A percentile compares a stretch with the other conserved stretches of the same genome.
Evolutionary conservation across 2,113 vertebrate genomes (phyloP).

Genomic region (Rhinoptilus africanus): DNA sequence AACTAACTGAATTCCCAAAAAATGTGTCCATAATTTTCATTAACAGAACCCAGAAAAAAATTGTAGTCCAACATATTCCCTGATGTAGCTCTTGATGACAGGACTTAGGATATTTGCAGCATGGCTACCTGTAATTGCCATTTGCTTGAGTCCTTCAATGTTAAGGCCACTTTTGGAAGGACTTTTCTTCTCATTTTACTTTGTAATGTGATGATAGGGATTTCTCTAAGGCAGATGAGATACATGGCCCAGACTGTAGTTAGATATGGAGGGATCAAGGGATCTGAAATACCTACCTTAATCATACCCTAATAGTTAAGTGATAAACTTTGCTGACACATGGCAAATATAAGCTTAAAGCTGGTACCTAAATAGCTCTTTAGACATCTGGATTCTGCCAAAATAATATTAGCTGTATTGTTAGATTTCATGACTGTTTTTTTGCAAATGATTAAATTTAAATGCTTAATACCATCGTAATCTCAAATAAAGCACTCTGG

Average conservation of each 20-base stretch:
- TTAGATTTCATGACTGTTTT: neutral
- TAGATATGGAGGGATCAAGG: neutral
- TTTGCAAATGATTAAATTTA: neutral
- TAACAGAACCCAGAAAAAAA: neutral
- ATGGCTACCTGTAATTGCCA: neutral
- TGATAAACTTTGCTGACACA: neutral
- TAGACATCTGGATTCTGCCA: neutral
- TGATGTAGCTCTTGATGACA: neutral
- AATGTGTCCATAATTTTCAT: neutral
- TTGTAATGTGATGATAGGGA: neutral
- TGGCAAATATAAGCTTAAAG: neutral
- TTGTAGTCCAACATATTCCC: neutral
- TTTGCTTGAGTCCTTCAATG: neutral
- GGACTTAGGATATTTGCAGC: neutral
- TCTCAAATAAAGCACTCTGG: neutral
- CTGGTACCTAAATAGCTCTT: neutral
- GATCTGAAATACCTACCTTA: neutral
- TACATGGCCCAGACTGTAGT: neutral
- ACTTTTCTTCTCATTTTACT: neutral
- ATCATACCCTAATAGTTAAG: neutral
- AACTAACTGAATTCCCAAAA: neutral
- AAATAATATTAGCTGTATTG: neutral
- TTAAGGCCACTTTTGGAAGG: neutral
- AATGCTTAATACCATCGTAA: neutral
- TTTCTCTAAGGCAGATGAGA: neutral